These are phyloP conservation scores for Perithous albicinctus DNA, from an alignment of 2,888 invertebrate genomes.

Conservation along the genomic window DNA sequence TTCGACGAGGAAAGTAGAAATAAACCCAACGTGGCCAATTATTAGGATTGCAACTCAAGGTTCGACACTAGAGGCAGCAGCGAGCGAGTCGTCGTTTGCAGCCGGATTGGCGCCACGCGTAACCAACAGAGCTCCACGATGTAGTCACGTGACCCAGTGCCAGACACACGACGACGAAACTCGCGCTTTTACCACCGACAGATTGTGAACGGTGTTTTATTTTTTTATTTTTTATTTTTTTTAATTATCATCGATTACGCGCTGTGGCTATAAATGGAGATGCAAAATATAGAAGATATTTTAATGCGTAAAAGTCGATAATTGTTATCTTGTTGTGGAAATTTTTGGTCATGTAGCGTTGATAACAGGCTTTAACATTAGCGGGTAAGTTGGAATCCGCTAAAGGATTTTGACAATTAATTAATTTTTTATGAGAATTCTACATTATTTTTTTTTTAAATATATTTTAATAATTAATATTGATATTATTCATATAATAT, in stretches of 20 bases:
- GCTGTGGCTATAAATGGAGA: neutral
- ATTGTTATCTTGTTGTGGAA: neutral
- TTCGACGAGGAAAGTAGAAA: constrained; percentile 32
- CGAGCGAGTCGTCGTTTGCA: constrained; percentile 51
- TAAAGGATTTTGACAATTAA: neutral
- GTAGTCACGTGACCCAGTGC: constrained; percentile 63
- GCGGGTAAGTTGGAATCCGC: constrained; percentile 41
- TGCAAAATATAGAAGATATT: neutral
- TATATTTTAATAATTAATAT: no score
- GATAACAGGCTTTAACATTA: constrained; percentile 24
- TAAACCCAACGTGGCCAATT: constrained; percentile 42
- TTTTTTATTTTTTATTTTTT: constrained; percentile 15
- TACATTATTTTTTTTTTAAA: no score
- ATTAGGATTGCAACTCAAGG: constrained; percentile 34
- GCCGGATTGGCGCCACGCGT: constrained; percentile 69
- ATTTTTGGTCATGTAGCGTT: neutral
- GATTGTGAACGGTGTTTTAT: constrained; percentile 15
- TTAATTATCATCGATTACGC: neutral
- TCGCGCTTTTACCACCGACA: constrained; percentile 5
- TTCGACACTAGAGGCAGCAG: constrained; percentile 64
- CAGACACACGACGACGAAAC: constrained; percentile 1
- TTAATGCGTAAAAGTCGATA: neutral
- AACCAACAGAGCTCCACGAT: constrained; percentile 61
- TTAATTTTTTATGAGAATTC: no score
- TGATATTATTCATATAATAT: no score